Base-by-base conservation (phyloP, 2,797 vertebrate species). In the Natrix natrix region DNA sequence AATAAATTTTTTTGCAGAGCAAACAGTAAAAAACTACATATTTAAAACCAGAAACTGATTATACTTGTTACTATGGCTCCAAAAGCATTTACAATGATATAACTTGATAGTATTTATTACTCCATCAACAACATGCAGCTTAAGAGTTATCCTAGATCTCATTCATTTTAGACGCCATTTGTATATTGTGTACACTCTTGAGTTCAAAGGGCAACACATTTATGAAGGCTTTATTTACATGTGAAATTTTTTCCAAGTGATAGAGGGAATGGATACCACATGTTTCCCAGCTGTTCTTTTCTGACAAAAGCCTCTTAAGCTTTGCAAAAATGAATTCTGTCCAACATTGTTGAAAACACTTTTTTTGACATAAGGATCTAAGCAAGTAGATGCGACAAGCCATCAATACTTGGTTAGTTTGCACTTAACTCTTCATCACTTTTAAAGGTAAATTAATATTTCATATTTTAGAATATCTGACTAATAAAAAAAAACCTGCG, bases 221-320 rank as follows among this genome's bases (percentile, higher is more conserved):
- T 97, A 98, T 98, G 98, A 97, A 97, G 95, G 97, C 97, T 98
- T 98, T 98, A 98, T 98, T 98, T 98, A 98, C 97, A 98, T 97
- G 97, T 97, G 97, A 98, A 97, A 97, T 98, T 98, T 98, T 98
- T 98, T 98, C 97, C 97, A 98, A 98, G 97, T 97, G 97, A 98
- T 98, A 98, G 95, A 98, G 97, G 97, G 96, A 98, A 98, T 98
- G 97, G 97, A 98, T 97, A 97, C 98, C 98, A 98, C 97, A 98
- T 98, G 98, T 97, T 98, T 97, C 94, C 96, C 98, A 98, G 98
- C 98, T 98, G 98, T 97, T 98, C 97, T 94, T 93, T 94, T 97
- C 97, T 98, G 97, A 98, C 98, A 97, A 97, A 96, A 97, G 97
- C 97, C 97, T 97, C 98, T 97, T 97, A 97, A 97, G 96, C 94